phyloP scores from a whole-genome alignment of 2,888 invertebrate species.

The Idaea aversata region DNA sequence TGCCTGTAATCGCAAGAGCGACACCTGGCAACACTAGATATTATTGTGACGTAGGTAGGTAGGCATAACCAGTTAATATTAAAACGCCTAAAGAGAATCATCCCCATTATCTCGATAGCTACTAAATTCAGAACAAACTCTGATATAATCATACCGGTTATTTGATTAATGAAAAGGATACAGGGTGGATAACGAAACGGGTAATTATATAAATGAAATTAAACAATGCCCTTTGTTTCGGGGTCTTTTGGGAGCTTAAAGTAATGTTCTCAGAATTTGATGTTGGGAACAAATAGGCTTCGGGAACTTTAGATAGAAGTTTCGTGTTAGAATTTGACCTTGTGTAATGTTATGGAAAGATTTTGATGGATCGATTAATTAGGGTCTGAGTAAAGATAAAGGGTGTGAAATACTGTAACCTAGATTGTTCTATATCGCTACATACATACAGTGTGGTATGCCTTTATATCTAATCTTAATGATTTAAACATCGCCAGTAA shows the following conservation, averaged over 20 bases:
- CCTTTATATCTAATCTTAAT: too few relatives aligned
- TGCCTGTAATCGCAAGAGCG: too few relatives aligned
- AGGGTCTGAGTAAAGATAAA: not conserved
- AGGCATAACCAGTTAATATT: not conserved
- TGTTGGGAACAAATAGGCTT: not conserved
- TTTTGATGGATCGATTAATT: constrained; percentile 1
- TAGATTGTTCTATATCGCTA: too few relatives aligned
- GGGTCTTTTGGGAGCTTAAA: not conserved
- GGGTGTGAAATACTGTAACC: not conserved
- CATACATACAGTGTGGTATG: too few relatives aligned
- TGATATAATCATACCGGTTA: not conserved
- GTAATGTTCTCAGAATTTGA: not conserved
- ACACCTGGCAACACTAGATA: too few relatives aligned
- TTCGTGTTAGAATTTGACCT: not conserved
- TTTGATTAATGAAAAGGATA: not conserved
- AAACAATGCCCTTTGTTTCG: not conserved
- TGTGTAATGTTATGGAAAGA: not conserved
- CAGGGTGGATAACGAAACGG: not conserved
- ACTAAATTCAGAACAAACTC: not conserved
- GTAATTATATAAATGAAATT: not conserved
- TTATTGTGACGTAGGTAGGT: too few relatives aligned
- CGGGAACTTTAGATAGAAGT: not conserved
- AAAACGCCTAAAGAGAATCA: not conserved
- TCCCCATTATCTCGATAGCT: not conserved
- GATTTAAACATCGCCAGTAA: too few relatives aligned